Evolutionary conservation across 2,797 vertebrate genomes (phyloP).

Genomic region (Cirrhinus mrigala): DNA sequence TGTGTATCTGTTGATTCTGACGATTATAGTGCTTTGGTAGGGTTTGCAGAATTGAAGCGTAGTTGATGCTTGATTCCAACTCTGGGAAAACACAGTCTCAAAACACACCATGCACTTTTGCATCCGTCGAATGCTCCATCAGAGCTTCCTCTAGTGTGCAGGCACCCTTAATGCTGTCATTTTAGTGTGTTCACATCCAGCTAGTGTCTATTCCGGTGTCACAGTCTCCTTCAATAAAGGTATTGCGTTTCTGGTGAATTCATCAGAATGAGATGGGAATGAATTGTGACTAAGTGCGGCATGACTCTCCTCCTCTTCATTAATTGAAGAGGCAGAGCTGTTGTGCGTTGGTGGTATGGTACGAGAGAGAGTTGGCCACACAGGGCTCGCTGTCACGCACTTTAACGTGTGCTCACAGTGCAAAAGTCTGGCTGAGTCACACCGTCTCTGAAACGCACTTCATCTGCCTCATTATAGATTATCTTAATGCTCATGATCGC

Average conservation of each 20-base stretch:
- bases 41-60: neutral
- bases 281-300: constrained; percentile 50
- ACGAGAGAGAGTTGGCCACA: constrained; percentile 43
- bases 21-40: neutral
- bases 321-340: constrained; percentile 49
- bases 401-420: constrained; percentile 22
- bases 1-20: neutral
- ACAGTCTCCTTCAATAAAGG: constrained; percentile 15
- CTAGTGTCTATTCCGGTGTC: neutral
- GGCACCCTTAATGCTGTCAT: neutral
- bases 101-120: neutral
- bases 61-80: neutral
- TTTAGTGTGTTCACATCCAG: constrained; percentile 7
- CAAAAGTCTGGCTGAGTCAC: constrained; percentile 38
- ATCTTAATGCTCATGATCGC: constrained; percentile 28
- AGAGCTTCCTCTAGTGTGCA: neutral
- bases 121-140: neutral
- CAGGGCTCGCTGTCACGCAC: constrained; percentile 33
- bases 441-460: neutral
- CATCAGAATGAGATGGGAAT: constrained; percentile 14
- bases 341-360: constrained; percentile 43
- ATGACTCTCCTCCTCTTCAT: constrained; percentile 43
- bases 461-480: constrained; percentile 31
- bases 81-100: neutral
- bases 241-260: constrained; percentile 33